Percentiles rank a stretch among this genome's conserved stretches.
Conservation (phyloP, 1,140 invertebrate species). For the Achatina immaculata region DNA sequence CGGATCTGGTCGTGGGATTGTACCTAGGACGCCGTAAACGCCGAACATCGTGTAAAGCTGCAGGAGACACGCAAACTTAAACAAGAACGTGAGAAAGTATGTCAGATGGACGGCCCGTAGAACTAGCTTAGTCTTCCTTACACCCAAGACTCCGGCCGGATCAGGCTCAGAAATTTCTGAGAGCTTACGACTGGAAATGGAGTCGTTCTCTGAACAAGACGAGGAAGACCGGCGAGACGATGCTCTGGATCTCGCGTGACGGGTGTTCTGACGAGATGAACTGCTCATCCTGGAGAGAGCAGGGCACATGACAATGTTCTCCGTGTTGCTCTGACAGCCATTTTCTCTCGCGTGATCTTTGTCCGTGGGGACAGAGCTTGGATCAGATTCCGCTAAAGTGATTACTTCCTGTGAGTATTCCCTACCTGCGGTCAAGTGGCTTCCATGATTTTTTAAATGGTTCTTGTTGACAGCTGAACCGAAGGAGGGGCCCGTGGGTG, state of each 20-base stretch:
- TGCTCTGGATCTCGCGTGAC: neutral
- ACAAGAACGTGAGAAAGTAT: constrained; percentile 41
- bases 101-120: constrained; percentile 38
- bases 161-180: constrained; percentile 8
- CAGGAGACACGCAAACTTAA: constrained; percentile 40
- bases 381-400: neutral
- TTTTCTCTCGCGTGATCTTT: constrained; percentile 36
- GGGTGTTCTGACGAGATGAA: neutral
- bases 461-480: neutral
- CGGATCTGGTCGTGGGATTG: constrained; percentile 33
- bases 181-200: neutral
- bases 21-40: constrained; percentile 40
- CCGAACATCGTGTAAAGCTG: constrained; percentile 45
- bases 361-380: neutral
- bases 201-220: neutral
- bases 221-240: constrained; percentile 19
- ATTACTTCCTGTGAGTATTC: neutral
- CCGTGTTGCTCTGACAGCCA: constrained; percentile 43
- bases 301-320: constrained; percentile 29
- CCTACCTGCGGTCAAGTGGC: neutral
- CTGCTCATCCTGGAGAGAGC: neutral
- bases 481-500: neutral
- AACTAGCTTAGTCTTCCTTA: constrained; percentile 38
- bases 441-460: neutral
- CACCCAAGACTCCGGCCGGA: constrained; percentile 19